Percentiles rank a stretch among this genome's conserved stretches.
phyloP scores from a whole-genome alignment of 1,140 invertebrate genomes.

The Caenorhabditis latens region DNA sequence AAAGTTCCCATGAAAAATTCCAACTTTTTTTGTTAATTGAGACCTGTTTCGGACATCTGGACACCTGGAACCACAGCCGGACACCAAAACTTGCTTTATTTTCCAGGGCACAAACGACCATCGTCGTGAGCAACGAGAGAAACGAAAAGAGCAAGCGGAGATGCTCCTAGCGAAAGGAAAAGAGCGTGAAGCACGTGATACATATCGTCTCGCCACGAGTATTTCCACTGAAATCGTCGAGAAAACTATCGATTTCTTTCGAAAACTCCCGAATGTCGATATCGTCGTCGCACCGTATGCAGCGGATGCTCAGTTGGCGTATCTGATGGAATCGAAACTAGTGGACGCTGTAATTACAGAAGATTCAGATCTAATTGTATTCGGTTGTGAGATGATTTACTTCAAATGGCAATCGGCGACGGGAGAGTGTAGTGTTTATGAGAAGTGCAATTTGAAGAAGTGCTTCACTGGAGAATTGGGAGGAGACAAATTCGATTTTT shows the following conservation, averaged over 20 bases:
- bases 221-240: slow-evolving; percentile 72
- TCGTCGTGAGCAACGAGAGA: slow-evolving; percentile 65
- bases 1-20: no score
- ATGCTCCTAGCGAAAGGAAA: slow-evolving; percentile 48
- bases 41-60: no score
- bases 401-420: slow-evolving; percentile 72
- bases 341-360: slow-evolving; percentile 95
- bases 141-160: slow-evolving; percentile 60
- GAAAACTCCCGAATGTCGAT: slow-evolving; percentile 85
- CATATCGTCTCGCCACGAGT: slow-evolving; percentile 58
- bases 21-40: no score
- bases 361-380: slow-evolving; percentile 95
- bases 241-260: slow-evolving; percentile 81
- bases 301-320: slow-evolving; percentile 97
- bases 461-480: slow-evolving; percentile 67
- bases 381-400: slow-evolving; percentile 87
- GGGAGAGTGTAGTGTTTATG: slow-evolving; percentile 71
- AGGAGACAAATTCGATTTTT: slow-evolving; percentile 73
- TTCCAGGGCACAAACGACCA: slow-evolving; percentile 72
- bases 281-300: slow-evolving; percentile 98
- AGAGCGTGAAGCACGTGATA: slow-evolving; percentile 68
- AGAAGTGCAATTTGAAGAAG: slow-evolving; percentile 65
- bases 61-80: background rate
- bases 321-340: slow-evolving; percentile 86
- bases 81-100: background rate